These are phyloP conservation scores for Vulpes ferrilata DNA, from an alignment of 2,113 vertebrate genomes.

Conservation along the genomic window DNA sequence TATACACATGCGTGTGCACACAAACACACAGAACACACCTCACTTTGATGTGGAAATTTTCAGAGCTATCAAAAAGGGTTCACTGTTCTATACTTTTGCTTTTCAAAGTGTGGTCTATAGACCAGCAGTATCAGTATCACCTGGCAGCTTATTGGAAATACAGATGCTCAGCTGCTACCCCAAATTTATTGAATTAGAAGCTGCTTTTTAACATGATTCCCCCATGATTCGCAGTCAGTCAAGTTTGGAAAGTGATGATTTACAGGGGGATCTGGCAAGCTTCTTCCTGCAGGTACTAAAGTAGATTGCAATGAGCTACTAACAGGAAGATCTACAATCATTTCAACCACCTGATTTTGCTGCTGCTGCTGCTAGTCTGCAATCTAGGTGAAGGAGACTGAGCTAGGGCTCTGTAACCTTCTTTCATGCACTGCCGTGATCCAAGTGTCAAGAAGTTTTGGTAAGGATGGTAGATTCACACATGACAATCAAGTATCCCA, in stretches of 20 bases:
- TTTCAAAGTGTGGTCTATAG: background rate
- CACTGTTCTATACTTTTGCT: background rate
- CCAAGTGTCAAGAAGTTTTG: background rate
- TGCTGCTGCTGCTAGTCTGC: background rate
- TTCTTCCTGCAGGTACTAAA: background rate
- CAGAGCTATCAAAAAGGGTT: background rate
- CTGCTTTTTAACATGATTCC: background rate
- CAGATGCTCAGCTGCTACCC: background rate
- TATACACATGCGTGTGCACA: fast-evolving
- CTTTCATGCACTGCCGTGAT: background rate
- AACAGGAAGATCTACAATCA: background rate
- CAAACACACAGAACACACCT: background rate
- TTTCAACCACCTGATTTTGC: background rate
- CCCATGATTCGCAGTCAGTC: background rate
- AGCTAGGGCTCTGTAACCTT: background rate
- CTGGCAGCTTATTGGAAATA: background rate
- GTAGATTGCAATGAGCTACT: background rate
- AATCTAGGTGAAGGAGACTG: background rate
- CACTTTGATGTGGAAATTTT: background rate
- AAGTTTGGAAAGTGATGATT: background rate
- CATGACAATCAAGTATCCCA: background rate
- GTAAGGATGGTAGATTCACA: background rate
- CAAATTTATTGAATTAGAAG: background rate
- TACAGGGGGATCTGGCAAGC: background rate
- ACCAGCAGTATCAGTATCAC: background rate